Percentiles rank a stretch among this genome's conserved stretches.
Evolutionary conservation across 2,113 vertebrate genomes (phyloP).

Genomic region (Ammodytes dubius): DNA sequence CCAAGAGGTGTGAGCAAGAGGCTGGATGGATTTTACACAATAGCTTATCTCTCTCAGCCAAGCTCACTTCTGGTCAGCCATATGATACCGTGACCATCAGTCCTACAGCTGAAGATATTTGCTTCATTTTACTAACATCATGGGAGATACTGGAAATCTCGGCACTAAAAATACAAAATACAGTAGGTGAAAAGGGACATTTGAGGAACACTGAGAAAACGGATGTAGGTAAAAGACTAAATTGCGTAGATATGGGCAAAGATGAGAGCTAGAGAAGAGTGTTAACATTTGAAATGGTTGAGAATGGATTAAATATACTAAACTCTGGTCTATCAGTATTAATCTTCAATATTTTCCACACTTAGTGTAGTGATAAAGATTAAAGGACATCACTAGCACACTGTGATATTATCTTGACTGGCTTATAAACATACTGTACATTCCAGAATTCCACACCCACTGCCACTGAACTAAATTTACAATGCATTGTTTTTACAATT

Average conservation of each 20-base stretch:
- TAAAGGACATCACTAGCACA: slow-evolving; percentile 10
- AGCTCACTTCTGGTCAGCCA: slow-evolving; percentile 50
- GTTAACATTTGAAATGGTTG: slow-evolving; percentile 6
- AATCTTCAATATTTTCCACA: slow-evolving; percentile 5
- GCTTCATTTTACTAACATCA: slow-evolving; percentile 1
- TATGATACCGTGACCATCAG: slow-evolving; percentile 19
- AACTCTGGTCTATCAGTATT: background rate
- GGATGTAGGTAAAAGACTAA: background rate
- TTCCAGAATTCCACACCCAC: slow-evolving; percentile 7
- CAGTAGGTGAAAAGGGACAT: background rate
- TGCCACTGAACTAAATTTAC: slow-evolving; percentile 8
- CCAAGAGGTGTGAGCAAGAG: slow-evolving; percentile 37
- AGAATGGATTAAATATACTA: background rate
- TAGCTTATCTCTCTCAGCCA: slow-evolving; percentile 37
- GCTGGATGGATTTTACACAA: slow-evolving; percentile 4
- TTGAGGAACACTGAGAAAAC: background rate
- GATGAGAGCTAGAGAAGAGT: background rate
- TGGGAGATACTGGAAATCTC: background rate
- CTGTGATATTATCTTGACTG: slow-evolving; percentile 26
- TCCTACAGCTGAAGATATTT: slow-evolving; percentile 15
- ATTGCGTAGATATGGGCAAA: background rate
- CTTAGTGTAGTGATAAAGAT: slow-evolving; percentile 17
- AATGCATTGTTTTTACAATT: slow-evolving; percentile 4
- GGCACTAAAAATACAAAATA: background rate
- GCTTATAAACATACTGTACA: background rate